Evolutionary conservation across 2,888 invertebrate genomes (phyloP).

Genomic region (Drosophila niveifrons): DNA sequence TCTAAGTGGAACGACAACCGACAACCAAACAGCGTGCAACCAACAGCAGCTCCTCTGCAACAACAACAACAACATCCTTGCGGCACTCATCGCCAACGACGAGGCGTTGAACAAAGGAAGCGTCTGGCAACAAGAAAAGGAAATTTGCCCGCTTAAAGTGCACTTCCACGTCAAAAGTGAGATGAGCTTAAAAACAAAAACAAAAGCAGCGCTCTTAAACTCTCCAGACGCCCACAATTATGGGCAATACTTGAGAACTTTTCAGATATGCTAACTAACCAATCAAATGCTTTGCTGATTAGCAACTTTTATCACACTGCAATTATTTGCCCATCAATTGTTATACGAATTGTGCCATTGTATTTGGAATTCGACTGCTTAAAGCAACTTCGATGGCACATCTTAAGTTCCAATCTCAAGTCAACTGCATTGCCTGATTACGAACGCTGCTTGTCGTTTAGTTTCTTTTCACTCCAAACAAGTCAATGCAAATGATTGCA

Average conservation of each 20-base stretch:
- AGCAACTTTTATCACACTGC: too few relatives aligned
- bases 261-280: constrained; percentile 4
- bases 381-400: too few relatives aligned
- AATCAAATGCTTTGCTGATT: background rate
- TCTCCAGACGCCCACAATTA: constrained; percentile 23
- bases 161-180: constrained; percentile 76
- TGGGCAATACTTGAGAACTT: background rate
- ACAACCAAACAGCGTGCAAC: constrained; percentile 47
- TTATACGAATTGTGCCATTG: too few relatives aligned
- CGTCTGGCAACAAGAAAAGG: constrained; percentile 76
- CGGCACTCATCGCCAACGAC: constrained; percentile 33
- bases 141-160: constrained; percentile 76
- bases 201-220: constrained; percentile 25
- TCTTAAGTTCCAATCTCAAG: background rate
- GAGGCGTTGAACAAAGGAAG: constrained; percentile 65
- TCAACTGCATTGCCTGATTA: constrained; percentile 32
- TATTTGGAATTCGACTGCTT: too few relatives aligned
- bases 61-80: background rate
- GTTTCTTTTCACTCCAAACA: constrained; percentile 12
- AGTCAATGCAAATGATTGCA: constrained; percentile 80
- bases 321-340: too few relatives aligned
- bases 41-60: constrained; percentile 16
- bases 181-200: constrained; percentile 54
- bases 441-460: background rate
- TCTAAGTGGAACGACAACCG: constrained; percentile 75